These are phyloP conservation scores for Camelus dromedarius DNA, from an alignment of 2,113 vertebrate species.

Conservation along the genomic window DNA sequence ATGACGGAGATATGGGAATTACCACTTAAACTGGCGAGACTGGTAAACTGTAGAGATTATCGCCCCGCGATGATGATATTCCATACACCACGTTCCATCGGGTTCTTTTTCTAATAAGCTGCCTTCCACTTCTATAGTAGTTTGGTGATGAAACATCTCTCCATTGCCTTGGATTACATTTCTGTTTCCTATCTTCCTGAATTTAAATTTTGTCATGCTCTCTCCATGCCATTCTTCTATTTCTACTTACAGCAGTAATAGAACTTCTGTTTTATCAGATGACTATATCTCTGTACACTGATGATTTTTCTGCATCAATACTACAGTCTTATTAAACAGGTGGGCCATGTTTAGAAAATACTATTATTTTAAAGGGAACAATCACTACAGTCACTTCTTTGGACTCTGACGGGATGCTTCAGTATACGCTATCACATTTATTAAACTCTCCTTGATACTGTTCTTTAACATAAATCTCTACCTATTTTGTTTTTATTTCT, in stretches of 20 bases:
- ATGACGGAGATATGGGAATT: background rate
- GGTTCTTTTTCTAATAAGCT: background rate
- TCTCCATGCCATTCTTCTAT: background rate
- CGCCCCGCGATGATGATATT: background rate
- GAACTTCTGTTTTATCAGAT: background rate
- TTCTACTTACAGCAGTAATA: background rate
- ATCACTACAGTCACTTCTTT: background rate
- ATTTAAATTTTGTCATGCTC: background rate
- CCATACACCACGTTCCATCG: background rate
- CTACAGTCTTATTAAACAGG: background rate
- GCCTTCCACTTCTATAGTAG: background rate
- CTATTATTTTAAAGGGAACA: background rate
- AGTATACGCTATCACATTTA: background rate
- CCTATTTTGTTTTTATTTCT: background rate
- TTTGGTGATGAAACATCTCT: background rate
- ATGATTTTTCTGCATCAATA: background rate
- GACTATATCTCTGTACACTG: background rate
- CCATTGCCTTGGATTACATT: background rate
- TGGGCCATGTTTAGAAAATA: background rate
- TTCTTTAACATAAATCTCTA: background rate
- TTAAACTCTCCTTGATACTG: background rate
- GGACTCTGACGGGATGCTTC: background rate
- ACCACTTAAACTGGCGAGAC: background rate
- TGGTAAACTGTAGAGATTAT: background rate
- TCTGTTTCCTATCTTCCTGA: background rate